These are phyloP conservation scores for Lepus americanus DNA, from an alignment of 2,113 vertebrate genomes.

Conservation along the genomic window DNA sequence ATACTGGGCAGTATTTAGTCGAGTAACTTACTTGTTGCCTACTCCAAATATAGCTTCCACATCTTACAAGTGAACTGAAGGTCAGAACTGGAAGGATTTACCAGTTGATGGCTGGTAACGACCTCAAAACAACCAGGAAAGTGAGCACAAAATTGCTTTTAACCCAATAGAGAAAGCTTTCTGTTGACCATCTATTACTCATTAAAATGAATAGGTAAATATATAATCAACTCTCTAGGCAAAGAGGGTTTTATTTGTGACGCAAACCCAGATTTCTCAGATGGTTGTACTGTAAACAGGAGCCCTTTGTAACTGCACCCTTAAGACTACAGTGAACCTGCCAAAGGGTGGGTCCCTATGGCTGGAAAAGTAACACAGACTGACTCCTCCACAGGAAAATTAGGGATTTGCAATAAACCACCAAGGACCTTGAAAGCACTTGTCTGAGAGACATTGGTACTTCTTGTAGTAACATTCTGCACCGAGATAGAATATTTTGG, in stretches of 20 bases:
- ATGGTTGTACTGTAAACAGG: slow-evolving; percentile 65
- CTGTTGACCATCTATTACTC: slow-evolving; percentile 39
- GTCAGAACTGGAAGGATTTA: not conserved
- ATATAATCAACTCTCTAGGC: slow-evolving; percentile 20
- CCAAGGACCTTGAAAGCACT: slow-evolving; percentile 46
- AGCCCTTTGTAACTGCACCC: slow-evolving; percentile 47
- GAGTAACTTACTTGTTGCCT: not conserved
- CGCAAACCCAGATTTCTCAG: slow-evolving; percentile 60
- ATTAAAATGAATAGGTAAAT: slow-evolving; percentile 69
- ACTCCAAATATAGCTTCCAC: not conserved
- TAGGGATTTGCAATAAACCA: slow-evolving; percentile 59
- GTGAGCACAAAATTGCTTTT: slow-evolving; percentile 27
- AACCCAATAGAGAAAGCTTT: slow-evolving; percentile 40
- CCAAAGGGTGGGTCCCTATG: slow-evolving; percentile 64
- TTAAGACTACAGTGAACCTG: slow-evolving; percentile 48
- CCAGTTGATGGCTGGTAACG: not conserved
- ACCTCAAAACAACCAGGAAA: slow-evolving; percentile 5
- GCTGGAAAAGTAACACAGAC: not conserved
- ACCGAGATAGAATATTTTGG: not conserved
- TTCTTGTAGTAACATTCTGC: not conserved
- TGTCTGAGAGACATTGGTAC: not conserved
- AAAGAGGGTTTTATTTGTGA: slow-evolving; percentile 57
- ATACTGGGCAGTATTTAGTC: not conserved
- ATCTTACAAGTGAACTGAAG: slow-evolving; percentile 7
- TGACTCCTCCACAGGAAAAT: slow-evolving; percentile 56